Percentiles rank a stretch among this genome's conserved stretches.
Conservation (phyloP, 2,797 vertebrate genomes). For the Karalla daura region DNA sequence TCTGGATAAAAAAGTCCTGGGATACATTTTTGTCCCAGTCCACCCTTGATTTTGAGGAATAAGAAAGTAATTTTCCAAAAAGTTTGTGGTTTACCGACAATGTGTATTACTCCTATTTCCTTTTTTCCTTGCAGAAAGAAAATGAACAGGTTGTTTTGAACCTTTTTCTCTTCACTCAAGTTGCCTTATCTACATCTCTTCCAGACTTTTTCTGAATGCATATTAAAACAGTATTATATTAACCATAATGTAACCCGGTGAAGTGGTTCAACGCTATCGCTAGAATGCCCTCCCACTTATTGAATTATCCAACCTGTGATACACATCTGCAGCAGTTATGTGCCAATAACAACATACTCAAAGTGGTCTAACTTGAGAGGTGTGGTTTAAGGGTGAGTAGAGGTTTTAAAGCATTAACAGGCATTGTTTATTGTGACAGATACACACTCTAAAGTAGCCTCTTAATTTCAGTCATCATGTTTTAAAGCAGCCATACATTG, state of each 20-base stretch:
- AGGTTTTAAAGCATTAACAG: slow-evolving; percentile 76
- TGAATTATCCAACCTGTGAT: slow-evolving; percentile 86
- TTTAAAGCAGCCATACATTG: slow-evolving; percentile 40
- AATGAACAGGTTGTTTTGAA: slow-evolving; percentile 17
- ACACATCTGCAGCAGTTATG: slow-evolving; percentile 81
- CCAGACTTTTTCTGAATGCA: slow-evolving; percentile 70
- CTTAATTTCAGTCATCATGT: slow-evolving; percentile 70
- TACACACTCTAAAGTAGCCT: slow-evolving; percentile 61
- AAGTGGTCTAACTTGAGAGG: slow-evolving; percentile 75
- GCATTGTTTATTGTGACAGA: slow-evolving; percentile 70
- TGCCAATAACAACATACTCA: slow-evolving; percentile 84
- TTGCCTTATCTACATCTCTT: slow-evolving; percentile 62
- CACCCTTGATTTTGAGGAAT: slow-evolving; percentile 37
- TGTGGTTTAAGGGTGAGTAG: slow-evolving; percentile 71
- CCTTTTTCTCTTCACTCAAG: slow-evolving; percentile 50
- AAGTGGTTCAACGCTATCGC: slow-evolving; percentile 65
- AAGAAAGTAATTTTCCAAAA: slow-evolving; percentile 5
- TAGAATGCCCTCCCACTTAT: slow-evolving; percentile 82
- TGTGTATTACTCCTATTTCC: slow-evolving; percentile 38
- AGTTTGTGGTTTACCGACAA: slow-evolving; percentile 39
- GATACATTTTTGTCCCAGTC: no score
- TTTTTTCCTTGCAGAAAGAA: slow-evolving; percentile 23
- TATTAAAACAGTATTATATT: slow-evolving; percentile 67
- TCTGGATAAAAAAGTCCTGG: no score
- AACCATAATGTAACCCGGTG: slow-evolving; percentile 68